A percentile compares a stretch with the other conserved stretches of the same genome.
phyloP scores from a whole-genome alignment of 2,797 vertebrate species.

The Phaenicophaeus curvirostris region DNA sequence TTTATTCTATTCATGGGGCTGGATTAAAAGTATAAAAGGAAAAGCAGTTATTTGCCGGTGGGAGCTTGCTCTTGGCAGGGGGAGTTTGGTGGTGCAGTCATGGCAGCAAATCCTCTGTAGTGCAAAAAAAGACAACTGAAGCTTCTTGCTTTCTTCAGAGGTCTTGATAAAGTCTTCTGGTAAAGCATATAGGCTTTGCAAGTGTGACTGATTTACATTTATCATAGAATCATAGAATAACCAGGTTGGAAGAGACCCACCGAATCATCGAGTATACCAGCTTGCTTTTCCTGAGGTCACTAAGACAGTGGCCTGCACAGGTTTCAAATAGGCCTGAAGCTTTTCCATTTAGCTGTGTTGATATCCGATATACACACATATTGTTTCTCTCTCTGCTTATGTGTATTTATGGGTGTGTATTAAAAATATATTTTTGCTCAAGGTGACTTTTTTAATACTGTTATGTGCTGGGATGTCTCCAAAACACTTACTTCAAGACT shows the following conservation, averaged over 20 bases:
- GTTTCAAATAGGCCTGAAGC: neutral
- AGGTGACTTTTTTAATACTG: neutral
- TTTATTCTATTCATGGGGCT: neutral
- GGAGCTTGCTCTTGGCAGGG: neutral
- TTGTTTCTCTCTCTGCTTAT: neutral
- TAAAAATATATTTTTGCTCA: neutral
- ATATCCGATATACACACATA: neutral
- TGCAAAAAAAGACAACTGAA: neutral
- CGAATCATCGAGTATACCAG: too few relatives aligned
- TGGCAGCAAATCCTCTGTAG: neutral
- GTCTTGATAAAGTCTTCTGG: neutral
- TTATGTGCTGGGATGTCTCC: neutral
- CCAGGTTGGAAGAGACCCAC: too few relatives aligned
- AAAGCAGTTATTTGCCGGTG: neutral
- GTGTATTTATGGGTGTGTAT: fast-evolving
- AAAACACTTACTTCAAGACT: neutral
- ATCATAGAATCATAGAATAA: too few relatives aligned
- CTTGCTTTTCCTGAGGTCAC: neutral
- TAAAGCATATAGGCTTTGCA: neutral
- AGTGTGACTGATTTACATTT: neutral
- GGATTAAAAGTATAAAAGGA: neutral
- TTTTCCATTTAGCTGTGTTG: neutral
- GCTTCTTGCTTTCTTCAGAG: neutral
- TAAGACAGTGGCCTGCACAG: neutral
- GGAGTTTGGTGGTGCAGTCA: neutral